Evolutionary conservation across 2,888 invertebrate genomes (phyloP).

Genomic region (Malthinus seriepunctatus): DNA sequence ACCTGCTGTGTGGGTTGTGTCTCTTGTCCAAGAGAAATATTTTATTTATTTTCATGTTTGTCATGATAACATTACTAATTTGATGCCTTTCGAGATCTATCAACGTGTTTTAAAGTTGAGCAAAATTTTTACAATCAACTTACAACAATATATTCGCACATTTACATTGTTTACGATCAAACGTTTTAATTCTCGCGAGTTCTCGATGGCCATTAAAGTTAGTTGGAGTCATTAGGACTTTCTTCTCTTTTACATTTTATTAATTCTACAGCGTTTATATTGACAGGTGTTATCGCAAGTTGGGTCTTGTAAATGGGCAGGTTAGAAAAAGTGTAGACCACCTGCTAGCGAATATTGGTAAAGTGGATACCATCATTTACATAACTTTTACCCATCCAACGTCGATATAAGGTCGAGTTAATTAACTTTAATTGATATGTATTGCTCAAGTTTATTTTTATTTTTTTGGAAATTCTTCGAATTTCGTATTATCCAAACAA

Average conservation of each 20-base stretch:
- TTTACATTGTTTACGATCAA: neutral
- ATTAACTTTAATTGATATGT: too few species aligned
- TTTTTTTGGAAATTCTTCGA: too few species aligned
- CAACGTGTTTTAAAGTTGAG: too few species aligned
- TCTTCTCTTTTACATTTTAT: neutral
- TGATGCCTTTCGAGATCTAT: conserved; percentile 19
- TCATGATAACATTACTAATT: conserved; percentile 36
- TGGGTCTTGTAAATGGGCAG: neutral
- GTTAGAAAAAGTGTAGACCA: conserved; percentile 1
- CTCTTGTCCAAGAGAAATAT: conserved; percentile 21
- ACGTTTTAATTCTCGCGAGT: too few species aligned
- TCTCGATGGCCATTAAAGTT: too few species aligned
- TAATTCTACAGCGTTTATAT: neutral
- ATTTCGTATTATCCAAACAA: too few species aligned
- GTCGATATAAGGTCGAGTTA: too few species aligned
- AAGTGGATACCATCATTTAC: too few species aligned
- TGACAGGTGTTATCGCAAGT: conserved; percentile 7
- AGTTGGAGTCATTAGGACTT: neutral
- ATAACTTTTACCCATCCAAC: too few species aligned
- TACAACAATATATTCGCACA: neutral
- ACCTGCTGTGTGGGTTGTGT: conserved; percentile 33
- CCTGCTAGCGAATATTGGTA: neutral
- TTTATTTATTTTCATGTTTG: conserved; percentile 34
- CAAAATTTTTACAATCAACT: neutral
- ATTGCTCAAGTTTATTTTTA: too few species aligned